Conservation (phyloP, 2,797 vertebrate genomes). For the Aeoliscus strigatus region DNA sequence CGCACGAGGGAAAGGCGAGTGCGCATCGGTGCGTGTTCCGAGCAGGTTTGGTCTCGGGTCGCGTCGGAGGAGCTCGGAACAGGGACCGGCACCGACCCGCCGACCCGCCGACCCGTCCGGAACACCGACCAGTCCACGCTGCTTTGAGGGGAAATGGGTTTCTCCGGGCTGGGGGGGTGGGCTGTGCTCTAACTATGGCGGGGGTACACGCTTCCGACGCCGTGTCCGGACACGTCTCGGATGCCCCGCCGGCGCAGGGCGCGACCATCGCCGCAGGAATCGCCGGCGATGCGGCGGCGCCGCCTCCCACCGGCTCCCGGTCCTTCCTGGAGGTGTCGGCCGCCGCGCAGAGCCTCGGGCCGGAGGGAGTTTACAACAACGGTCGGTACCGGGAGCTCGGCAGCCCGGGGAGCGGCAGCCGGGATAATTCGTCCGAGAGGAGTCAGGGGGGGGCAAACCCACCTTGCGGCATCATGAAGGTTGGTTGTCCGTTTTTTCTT, state of each 20-base stretch:
- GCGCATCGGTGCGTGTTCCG: too few species aligned
- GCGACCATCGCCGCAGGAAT: constrained; percentile 45
- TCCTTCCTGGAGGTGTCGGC: constrained; percentile 72
- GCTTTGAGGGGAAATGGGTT: constrained; percentile 55
- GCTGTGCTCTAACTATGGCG: constrained; percentile 70
- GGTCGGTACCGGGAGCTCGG: constrained; percentile 69
- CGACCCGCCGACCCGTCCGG: constrained; percentile 20
- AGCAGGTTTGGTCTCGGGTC: too few species aligned
- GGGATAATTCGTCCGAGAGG: constrained; percentile 75
- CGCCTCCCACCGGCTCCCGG: constrained; percentile 47
- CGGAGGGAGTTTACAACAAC: constrained; percentile 73
- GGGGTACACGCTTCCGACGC: constrained; percentile 72
- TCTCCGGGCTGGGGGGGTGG: constrained; percentile 12
- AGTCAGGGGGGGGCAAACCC: constrained; percentile 62
- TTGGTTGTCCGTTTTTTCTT: too few species aligned
- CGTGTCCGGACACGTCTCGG: constrained; percentile 66
- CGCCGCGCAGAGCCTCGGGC: constrained; percentile 61
- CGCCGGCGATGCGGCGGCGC: constrained; percentile 43
- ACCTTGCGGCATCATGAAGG: constrained; percentile 84
- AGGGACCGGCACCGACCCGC: constrained; percentile 32
- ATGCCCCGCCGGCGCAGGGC: constrained; percentile 55
- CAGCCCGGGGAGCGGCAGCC: constrained; percentile 68
- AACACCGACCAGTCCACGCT: constrained; percentile 35
- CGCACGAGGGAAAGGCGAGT: too few species aligned
- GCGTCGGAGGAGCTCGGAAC: too few species aligned